Conservation (phyloP, 2,113 vertebrate genomes). For the Sterna hirundo region DNA sequence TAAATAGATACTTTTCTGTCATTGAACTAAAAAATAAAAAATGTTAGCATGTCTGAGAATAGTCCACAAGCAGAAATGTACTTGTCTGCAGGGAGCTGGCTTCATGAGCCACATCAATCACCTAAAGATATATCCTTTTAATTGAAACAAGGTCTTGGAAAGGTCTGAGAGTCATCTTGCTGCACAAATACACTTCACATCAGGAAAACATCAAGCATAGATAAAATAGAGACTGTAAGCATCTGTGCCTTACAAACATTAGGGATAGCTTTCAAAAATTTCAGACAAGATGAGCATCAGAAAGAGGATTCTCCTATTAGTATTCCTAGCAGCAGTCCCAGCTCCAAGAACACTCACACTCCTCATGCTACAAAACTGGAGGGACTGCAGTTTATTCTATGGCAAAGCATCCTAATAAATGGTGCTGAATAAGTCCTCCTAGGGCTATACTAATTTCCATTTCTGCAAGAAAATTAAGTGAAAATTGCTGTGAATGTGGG, state of each 20-base stretch:
- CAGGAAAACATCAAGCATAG: neutral
- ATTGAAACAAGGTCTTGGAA: neutral
- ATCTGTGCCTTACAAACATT: neutral
- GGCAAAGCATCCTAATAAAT: constrained; percentile 16
- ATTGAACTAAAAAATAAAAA: neutral
- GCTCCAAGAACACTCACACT: neutral
- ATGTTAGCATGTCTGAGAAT: neutral
- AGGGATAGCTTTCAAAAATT: constrained; percentile 20
- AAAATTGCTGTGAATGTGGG: constrained; percentile 26
- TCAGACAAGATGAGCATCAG: neutral
- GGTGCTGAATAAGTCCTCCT: constrained; percentile 2
- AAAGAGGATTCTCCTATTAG: constrained; percentile 13
- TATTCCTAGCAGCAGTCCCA: constrained; percentile 8
- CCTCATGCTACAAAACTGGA: neutral
- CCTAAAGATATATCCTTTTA: neutral
- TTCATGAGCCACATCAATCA: neutral
- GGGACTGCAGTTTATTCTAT: neutral
- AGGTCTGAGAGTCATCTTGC: neutral
- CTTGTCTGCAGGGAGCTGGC: neutral
- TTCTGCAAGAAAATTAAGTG: neutral
- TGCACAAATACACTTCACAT: neutral
- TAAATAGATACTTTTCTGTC: neutral
- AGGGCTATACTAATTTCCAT: constrained; percentile 24
- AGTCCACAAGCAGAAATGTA: neutral
- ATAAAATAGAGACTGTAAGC: neutral